Conservation (phyloP, 2,797 vertebrate genomes). For the Hydrolagus colliei region DNA sequence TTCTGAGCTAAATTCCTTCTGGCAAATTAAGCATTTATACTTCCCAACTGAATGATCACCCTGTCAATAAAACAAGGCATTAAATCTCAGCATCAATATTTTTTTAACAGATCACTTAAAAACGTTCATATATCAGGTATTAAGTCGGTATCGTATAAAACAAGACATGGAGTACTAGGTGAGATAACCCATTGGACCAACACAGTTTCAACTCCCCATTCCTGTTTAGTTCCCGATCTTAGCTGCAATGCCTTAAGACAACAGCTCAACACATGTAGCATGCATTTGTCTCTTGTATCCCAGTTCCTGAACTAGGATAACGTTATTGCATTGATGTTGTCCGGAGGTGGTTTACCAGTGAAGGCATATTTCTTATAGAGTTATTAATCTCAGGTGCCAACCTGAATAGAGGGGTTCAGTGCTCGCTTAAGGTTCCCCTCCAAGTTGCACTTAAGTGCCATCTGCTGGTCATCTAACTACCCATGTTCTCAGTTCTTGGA, state of each 20-base stretch:
- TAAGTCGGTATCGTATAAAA: too few species aligned
- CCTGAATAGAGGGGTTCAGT: neutral
- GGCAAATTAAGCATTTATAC: slow-evolving; percentile 87
- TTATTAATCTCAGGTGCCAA: neutral
- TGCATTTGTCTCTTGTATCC: too few species aligned
- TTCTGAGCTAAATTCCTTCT: slow-evolving; percentile 95
- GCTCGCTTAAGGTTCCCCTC: neutral
- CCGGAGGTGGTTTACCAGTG: neutral
- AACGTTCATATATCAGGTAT: neutral
- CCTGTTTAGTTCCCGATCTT: too few species aligned
- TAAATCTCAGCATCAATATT: neutral
- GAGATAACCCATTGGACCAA: too few species aligned
- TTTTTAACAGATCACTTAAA: neutral
- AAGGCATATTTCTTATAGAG: neutral
- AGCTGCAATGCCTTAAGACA: too few species aligned
- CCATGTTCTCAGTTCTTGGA: too few species aligned
- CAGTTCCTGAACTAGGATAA: neutral
- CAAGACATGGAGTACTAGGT: too few species aligned
- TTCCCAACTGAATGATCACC: slow-evolving; percentile 82
- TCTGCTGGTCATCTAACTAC: neutral
- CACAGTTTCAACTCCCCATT: too few species aligned
- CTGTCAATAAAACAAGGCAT: slow-evolving; percentile 48
- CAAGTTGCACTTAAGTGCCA: neutral
- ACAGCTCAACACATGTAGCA: too few species aligned
- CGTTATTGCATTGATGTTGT: neutral